phyloP scores from a whole-genome alignment of 2,113 vertebrate species.

The Colaptes auratus region DNA sequence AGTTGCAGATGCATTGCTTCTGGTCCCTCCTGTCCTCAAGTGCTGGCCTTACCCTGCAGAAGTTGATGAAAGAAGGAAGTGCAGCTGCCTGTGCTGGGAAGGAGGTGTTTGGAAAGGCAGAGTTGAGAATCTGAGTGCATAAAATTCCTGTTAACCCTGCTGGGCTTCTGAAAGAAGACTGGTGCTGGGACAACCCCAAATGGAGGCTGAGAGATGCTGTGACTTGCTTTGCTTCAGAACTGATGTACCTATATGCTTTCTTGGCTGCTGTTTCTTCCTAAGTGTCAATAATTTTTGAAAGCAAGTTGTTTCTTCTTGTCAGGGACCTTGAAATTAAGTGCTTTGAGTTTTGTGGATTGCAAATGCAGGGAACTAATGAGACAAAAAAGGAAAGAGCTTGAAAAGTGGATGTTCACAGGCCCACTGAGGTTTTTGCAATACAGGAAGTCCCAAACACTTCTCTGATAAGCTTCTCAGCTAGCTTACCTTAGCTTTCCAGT shows the following conservation, averaged over 20 bases:
- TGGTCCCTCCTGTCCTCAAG: background rate
- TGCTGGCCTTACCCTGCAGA: background rate
- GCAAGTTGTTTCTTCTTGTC: background rate
- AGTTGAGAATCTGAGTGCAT: background rate
- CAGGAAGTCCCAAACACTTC: background rate
- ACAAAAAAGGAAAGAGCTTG: background rate
- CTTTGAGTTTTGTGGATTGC: background rate
- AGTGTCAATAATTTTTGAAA: background rate
- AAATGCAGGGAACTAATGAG: background rate
- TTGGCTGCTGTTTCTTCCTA: background rate
- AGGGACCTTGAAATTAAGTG: background rate
- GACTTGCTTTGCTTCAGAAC: background rate
- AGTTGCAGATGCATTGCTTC: background rate
- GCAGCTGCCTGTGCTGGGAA: background rate
- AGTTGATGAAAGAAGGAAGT: background rate
- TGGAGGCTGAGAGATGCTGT: background rate
- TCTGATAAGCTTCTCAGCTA: background rate
- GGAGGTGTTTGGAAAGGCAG: background rate
- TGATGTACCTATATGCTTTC: background rate
- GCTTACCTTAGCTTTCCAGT: background rate
- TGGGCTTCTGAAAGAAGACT: background rate
- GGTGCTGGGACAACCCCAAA: background rate
- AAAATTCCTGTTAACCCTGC: background rate
- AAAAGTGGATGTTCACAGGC: background rate
- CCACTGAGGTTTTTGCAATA: background rate